Evolutionary conservation across 2,113 vertebrate species (phyloP), one percentile per base, ranked within the genome.

Genomic region (Paratilapia polleni): DNA sequence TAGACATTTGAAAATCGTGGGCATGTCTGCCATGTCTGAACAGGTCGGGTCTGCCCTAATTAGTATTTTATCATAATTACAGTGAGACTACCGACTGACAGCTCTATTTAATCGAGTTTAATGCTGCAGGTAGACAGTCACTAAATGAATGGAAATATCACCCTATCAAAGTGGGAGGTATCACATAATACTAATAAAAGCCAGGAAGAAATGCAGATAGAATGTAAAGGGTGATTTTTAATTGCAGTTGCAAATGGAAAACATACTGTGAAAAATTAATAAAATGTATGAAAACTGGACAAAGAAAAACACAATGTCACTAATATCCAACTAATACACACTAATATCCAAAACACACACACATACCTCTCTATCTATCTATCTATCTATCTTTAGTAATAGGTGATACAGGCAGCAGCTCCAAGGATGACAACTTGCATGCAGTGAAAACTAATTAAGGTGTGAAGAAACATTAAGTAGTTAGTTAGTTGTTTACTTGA

Each of bases 1-100:
- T 61, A 87, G 89, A 93, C 90, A 87, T 93, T 86, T 80, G n/a
- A 34, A 85, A 80, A 87, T 91, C 3, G 52, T 84, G 84, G 82
- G 78, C 84, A 89, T 91, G 91, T 90, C 86, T 91, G 82, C 76
- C 84, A 89, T 91, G 91, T 90, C 86, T 91, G 88, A 89, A 82
- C 80, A 87, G 93, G 86, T 91, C 89, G 91, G 76, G 74, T 87
- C 81, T 75, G 84, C 77, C 79, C 82, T 93, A 91, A 94, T 95
- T 95, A 93, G 88, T 90, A 93, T 94, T 93, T 93, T 85, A 93
- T 93, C 87, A 92, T 94, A 93, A 94, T 94, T 94, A 90, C 54
- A 91, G 83, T 41, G 36, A 82, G 88, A 89, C 87, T 63, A 73
- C 41, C 84, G 82, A 88, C 78, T 91, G 92, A 93, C 85, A 91